Conservation (phyloP, 23 tunicate genomes). For the Diplosoma virens region DNA sequence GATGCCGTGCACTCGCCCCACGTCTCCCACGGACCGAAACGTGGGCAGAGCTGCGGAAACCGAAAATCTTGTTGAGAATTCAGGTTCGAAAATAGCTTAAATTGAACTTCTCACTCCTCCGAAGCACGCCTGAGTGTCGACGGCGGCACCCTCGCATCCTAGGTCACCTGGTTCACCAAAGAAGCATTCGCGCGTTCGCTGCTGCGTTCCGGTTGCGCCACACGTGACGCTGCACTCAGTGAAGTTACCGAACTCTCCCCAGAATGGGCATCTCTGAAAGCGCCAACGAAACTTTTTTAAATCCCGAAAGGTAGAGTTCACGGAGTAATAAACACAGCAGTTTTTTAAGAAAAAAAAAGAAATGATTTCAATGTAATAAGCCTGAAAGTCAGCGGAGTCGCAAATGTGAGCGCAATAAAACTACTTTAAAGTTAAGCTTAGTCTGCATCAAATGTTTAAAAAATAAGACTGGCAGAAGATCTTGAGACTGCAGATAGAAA, state of each 20-base stretch:
- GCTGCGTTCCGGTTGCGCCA: conserved; percentile 49
- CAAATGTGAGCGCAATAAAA: neutral
- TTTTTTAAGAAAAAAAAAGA: too few species aligned
- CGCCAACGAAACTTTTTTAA: neutral
- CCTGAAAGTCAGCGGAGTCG: neutral
- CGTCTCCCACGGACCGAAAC: conserved; percentile 50
- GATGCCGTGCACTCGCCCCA: conserved; percentile 53
- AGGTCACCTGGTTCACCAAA: conserved; percentile 34
- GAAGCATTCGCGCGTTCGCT: conserved; percentile 45
- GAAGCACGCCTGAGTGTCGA: neutral
- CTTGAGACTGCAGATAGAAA: too few species aligned
- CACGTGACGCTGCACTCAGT: conserved; percentile 41
- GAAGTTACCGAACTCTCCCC: conserved; percentile 60
- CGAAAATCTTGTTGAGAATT: neutral
- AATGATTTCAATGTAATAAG: neutral
- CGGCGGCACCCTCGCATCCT: conserved; percentile 49
- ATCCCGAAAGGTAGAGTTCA: too few species aligned
- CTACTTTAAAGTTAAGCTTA: too few species aligned
- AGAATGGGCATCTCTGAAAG: conserved; percentile 51
- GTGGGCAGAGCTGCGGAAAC: conserved; percentile 55
- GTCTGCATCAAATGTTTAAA: too few species aligned
- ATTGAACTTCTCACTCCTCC: neutral
- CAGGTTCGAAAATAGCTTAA: neutral
- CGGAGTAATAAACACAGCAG: too few species aligned
- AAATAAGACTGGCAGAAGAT: too few species aligned